Evolutionary conservation across 1,140 invertebrate species (phyloP), one percentile per base, ranked within the genome.

Genomic region (Temnothorax longispinosus): DNA sequence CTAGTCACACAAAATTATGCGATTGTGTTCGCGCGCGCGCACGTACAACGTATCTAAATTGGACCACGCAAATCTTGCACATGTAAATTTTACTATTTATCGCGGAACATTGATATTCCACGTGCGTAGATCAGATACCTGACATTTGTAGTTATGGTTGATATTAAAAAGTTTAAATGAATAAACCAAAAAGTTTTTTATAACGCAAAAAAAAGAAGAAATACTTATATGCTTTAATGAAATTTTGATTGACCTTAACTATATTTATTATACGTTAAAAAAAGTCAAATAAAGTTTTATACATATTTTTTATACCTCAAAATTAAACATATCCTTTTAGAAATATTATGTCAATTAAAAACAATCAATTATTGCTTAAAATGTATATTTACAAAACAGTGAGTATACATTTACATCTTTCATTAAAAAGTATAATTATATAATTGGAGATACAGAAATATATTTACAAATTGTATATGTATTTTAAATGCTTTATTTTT

Each of bases 41-140:
- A 56, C 21, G 7, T 74, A 74, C 52, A 35, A 35, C 5, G 15
- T 64, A 81, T 80, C 47, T 80, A 80, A 78, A 78, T 78, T 65
- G 44, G 18, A 64, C 41, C 38, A 32, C 21, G 52, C 54, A 32
- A 76, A 44, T 60, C 13, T 76, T 27, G 72, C 21, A 27, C 27
- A 64, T 64, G 41, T 38, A 11, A 11, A 47, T 35, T 50, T 78
- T 64, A 32, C 58, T 47, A 21, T 78, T 65, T 64, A 44, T 64
- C 6, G 35, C 27, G 2, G 0, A 60, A 27, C 15, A 44, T 4
- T 60, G 38, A 58, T 50, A 60, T 76, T 76, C 15, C 21, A 44
- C 7, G 3, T 58, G 4, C 11, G 11, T 50, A 62, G 8, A 76
- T 76, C 21, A 27, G 21, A 47, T 47, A 21, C 11, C 35, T 41